Base-by-base conservation (phyloP, 2,113 vertebrate genomes). In the Tenrec ecaudatus region DNA sequence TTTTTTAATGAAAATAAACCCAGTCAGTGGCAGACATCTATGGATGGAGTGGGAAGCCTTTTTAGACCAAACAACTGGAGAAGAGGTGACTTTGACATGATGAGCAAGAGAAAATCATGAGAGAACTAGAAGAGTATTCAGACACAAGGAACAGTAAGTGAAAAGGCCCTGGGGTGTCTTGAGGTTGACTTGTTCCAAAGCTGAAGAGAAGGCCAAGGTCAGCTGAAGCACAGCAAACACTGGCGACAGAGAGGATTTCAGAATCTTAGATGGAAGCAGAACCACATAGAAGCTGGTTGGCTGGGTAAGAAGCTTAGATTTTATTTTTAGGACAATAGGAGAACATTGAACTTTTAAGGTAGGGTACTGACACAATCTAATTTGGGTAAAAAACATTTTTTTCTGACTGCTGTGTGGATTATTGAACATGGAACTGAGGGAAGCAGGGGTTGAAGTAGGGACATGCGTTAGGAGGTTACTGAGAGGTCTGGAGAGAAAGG, bases 61-160 rank as follows among this genome's bases (percentile, higher is more conserved):
- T 91, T 88, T 86, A 62, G 85, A 57, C 78, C 60, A 64, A 68
- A 19, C 16, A 2, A 16, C 43, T 2, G 78, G 29, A 9, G 19
- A 86, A 88, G 47, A 95, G n/a, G 2, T 82, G 17, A 79, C 36
- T 75, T 83, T 60, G 68, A n/a, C 86, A 64, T 53, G 78, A 73
- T 62, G 9, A 91, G 6, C 40, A 69, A 57, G 31, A 71, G 8
- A 8, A 81, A 58, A 5, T 73, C 31, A 16, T 66, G 16, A 29
- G n/a, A 80, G 36, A 62, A 2, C 12, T 58, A 23, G 36, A 38
- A n/a, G 77, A 53, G 20, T n/a, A 22, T 25, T 75, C 25, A 25
- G 76, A 62, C 17, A 16, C 2, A 53, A 62, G 38, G 16, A 86
- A 19, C 6, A 66, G 9, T 82, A 91, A 53, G n/a, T 47, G n/a